Evolutionary conservation across 2,888 invertebrate species (phyloP).

Genomic region (Drosophila neotestacea): DNA sequence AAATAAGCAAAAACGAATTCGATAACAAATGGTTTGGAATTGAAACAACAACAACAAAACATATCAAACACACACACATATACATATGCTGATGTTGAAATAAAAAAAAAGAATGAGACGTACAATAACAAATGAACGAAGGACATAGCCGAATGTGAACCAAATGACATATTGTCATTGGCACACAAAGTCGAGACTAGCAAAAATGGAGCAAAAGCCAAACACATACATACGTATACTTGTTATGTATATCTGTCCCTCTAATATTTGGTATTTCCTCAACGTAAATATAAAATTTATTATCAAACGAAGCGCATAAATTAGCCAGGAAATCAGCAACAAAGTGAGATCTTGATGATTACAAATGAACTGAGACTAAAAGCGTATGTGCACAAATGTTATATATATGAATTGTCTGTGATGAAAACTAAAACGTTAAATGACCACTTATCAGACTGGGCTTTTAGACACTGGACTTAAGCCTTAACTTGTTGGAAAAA

Average conservation of each 20-base stretch:
- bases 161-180: conserved; percentile 79
- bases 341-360: conserved; percentile 55
- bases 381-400: conserved; percentile 4
- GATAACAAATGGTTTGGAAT: conserved; percentile 78
- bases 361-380: conserved; percentile 53
- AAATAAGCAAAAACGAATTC: conserved; percentile 74
- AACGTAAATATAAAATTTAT: conserved; percentile 80
- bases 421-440: background rate
- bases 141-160: conserved; percentile 62
- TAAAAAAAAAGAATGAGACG: conserved; percentile 12
- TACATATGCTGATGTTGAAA: conserved; percentile 47
- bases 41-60: conserved; percentile 61
- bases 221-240: conserved; percentile 6
- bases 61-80: conserved; percentile 34
- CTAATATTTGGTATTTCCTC: conserved; percentile 62
- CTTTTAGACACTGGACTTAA: conserved; percentile 1
- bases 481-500: background rate
- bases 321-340: conserved; percentile 73
- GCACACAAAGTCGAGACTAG: conserved; percentile 40
- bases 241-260: conserved; percentile 13
- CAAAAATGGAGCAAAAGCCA: conserved; percentile 28
- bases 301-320: conserved; percentile 78
- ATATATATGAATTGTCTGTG: conserved; percentile 8
- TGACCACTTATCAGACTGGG: conserved; percentile 25
- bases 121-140: conserved; percentile 47